Evolutionary conservation across 2,888 invertebrate genomes (phyloP), one percentile per base, ranked within the genome.

Genomic region (Lepetodrilus schrolli): DNA sequence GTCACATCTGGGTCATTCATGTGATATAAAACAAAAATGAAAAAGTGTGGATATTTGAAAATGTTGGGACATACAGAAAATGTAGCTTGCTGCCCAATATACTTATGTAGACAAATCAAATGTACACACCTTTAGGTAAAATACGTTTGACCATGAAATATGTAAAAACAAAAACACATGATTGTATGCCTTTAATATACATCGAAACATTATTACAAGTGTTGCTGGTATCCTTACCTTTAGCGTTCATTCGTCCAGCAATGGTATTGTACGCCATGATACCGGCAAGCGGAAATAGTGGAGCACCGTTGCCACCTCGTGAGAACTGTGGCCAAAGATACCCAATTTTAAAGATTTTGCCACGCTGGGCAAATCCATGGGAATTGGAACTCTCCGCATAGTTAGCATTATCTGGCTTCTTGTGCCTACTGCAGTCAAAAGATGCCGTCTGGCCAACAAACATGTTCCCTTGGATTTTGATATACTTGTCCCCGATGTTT

Each of bases 261-360:
- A 89, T 82, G 2, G 88, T 71, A 38, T 83, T 77, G 72, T 89
- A 89, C 1, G 82, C 20, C 85, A 83, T 88, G 4, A 81, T 76
- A 10, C 77, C 75, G 2, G 65, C 49, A 43, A 82, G 85, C 4
- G 85, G 85, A 69, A 87, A 87, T 0, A 30, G 65, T 0, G 89
- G 89, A 0, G 86, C 83, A 0, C 43, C 72, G 74, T 89, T 89
- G 2, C 70, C 4, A 0, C 78, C 80, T 1, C 75, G 48, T 4
- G 74, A 73, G 72, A 87, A 88, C 0, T 79, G 80, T 8, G 86
- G 75, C 74, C 82, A 83, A 0, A 78, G 72, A 17, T 87, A 13
- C 1, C 85, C 89, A 37, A 84, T 21, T 8, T 5, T 17, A 5
- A 20, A 17, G 34, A 8, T 36, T 4, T 3, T 8, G 5, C 0